A percentile compares a stretch with the other conserved stretches of the same genome.
These are phyloP conservation scores for Allenopithecus nigroviridis DNA, from an alignment of 2,797 vertebrate genomes.

Conservation along the genomic window DNA sequence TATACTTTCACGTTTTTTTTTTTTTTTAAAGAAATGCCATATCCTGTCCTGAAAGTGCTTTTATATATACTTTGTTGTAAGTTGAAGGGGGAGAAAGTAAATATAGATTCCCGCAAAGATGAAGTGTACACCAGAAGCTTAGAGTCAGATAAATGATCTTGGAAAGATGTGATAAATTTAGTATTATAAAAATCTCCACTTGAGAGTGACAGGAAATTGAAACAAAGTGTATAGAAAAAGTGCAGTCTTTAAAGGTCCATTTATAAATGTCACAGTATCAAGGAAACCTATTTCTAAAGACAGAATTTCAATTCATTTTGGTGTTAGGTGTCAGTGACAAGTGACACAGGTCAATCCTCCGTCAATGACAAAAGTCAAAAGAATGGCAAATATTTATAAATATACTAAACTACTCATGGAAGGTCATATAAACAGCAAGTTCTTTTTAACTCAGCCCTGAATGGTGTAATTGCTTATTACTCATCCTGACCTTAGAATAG, in stretches of 20 bases:
- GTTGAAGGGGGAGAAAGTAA: constrained; percentile 32
- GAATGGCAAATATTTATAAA: constrained; percentile 65
- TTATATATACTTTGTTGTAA: not conserved
- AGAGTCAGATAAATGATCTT: constrained; percentile 65
- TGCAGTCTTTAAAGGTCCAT: constrained; percentile 68
- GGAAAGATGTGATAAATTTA: constrained; percentile 49
- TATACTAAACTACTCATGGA: constrained; percentile 34
- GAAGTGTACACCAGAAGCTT: not conserved
- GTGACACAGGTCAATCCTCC: constrained; percentile 58
- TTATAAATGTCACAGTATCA: constrained; percentile 67
- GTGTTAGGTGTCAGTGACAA: constrained; percentile 59
- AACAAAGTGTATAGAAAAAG: constrained; percentile 64
- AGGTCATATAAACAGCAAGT: constrained; percentile 46
- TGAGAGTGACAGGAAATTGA: constrained; percentile 68
- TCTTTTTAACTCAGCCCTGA: constrained; percentile 49
- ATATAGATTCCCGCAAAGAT: constrained; percentile 22
- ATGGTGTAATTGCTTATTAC: constrained; percentile 61
- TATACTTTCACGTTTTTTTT: not conserved
- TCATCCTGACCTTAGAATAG: constrained; percentile 61
- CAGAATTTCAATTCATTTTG: constrained; percentile 65
- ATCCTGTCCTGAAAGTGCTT: not conserved
- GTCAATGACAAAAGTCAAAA: constrained; percentile 47
- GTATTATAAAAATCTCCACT: constrained; percentile 65
- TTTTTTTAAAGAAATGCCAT: not conserved
- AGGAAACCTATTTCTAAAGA: constrained; percentile 60